Percentiles rank a stretch among this genome's conserved stretches.
Evolutionary conservation across 2,797 vertebrate species (phyloP).

Genomic region (Apogon talboti): DNA sequence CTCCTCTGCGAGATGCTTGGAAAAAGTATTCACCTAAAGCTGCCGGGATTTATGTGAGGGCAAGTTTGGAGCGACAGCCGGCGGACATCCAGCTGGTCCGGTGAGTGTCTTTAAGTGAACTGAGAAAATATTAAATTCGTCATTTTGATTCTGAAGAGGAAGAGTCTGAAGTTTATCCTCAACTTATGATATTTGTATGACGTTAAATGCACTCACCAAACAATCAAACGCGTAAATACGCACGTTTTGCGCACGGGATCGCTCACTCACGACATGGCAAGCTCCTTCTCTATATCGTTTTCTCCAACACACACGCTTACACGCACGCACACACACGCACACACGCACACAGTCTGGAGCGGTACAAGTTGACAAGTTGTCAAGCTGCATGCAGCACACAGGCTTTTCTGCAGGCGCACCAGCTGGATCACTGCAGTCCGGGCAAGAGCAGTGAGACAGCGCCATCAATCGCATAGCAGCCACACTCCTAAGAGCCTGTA

Average conservation of each 20-base stretch:
- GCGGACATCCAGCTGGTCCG: slow-evolving; percentile 80
- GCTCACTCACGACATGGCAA: too few species aligned
- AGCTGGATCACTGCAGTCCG: slow-evolving; percentile 66
- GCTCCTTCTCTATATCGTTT: too few species aligned
- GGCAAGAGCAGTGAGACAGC: slow-evolving; percentile 81
- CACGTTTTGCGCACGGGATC: slow-evolving; percentile 15
- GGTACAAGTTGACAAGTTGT: slow-evolving; percentile 57
- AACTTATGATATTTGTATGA: slow-evolving; percentile 8
- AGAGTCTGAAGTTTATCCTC: slow-evolving; percentile 53
- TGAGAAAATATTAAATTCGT: not conserved
- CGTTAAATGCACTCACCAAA: slow-evolving; percentile 19
- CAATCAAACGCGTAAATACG: slow-evolving; percentile 32
- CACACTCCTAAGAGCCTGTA: slow-evolving; percentile 45
- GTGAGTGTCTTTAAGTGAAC: slow-evolving; percentile 81
- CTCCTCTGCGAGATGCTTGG: slow-evolving; percentile 59
- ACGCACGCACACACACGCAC: not conserved
- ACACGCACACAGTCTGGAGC: not conserved
- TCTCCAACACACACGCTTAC: too few species aligned
- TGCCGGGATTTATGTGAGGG: slow-evolving; percentile 77
- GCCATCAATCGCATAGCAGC: slow-evolving; percentile 81
- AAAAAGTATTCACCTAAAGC: slow-evolving; percentile 42
- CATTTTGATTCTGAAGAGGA: not conserved
- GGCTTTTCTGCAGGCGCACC: slow-evolving; percentile 53
- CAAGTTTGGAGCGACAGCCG: slow-evolving; percentile 76
- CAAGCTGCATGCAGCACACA: slow-evolving; percentile 44